Evolutionary conservation across 2,113 vertebrate genomes (phyloP).

Genomic region (Colaptes auratus): DNA sequence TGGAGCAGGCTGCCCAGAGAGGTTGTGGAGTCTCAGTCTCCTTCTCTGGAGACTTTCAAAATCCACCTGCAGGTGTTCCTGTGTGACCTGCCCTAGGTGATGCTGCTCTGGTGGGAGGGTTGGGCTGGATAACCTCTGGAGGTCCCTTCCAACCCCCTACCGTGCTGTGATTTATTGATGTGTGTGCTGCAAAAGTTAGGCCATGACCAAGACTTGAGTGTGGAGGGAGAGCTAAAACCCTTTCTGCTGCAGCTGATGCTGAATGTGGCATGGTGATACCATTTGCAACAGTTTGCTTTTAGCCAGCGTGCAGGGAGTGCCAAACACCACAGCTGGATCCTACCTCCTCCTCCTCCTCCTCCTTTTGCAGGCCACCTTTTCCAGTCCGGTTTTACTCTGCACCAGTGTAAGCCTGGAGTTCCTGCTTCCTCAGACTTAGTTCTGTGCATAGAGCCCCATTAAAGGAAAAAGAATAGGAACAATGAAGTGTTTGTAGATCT

Average conservation of each 20-base stretch:
- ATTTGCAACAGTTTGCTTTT: slow-evolving; percentile 22
- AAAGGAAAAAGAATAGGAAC: no score
- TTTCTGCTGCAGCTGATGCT: background rate
- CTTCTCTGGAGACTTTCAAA: no score
- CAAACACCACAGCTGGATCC: slow-evolving; percentile 51
- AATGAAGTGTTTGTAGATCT: slow-evolving; percentile 77
- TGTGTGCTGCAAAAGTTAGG: slow-evolving; percentile 6
- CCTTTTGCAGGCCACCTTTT: background rate
- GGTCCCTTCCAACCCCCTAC: no score
- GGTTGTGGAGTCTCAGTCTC: no score
- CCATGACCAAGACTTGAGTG: background rate
- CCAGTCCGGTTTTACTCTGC: slow-evolving; percentile 60
- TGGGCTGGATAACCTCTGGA: no score
- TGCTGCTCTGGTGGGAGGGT: no score
- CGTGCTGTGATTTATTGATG: slow-evolving; percentile 38
- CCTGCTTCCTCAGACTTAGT: slow-evolving; percentile 72
- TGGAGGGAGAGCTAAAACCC: slow-evolving; percentile 52
- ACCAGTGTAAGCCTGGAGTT: slow-evolving; percentile 69
- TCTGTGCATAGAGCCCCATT: slow-evolving; percentile 76
- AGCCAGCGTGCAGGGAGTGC: slow-evolving; percentile 63
- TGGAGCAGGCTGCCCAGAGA: no score
- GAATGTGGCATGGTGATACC: background rate
- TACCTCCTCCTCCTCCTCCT: slow-evolving; percentile 22
- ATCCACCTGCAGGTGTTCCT: no score
- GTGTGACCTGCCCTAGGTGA: no score